These are phyloP conservation scores for Pyralis farinalis DNA, from an alignment of 2,888 invertebrate species.

Conservation along the genomic window DNA sequence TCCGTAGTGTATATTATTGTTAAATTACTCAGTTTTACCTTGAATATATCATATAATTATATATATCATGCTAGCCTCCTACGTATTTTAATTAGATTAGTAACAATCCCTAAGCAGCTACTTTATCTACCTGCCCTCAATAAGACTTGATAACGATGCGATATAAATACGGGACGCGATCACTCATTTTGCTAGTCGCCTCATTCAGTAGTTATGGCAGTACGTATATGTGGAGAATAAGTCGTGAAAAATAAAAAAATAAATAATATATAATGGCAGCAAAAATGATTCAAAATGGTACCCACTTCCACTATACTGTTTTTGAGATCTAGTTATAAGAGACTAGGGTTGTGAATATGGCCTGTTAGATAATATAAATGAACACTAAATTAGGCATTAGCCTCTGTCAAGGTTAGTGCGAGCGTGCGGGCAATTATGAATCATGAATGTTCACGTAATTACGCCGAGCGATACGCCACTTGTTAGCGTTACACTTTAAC, in stretches of 20 bases:
- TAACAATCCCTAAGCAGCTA: constrained; percentile 10
- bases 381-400: constrained; percentile 1
- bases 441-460: constrained; percentile 2
- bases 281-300: too few species aligned
- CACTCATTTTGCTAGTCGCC: neutral
- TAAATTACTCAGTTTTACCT: neutral
- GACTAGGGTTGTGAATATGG: neutral
- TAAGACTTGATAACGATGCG: neutral
- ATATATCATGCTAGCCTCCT: constrained; percentile 13
- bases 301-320: too few species aligned
- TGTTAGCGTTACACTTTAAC: too few species aligned
- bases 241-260: too few species aligned
- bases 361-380: constrained; percentile 1
- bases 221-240: too few species aligned
- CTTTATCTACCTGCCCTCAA: neutral
- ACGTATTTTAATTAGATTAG: constrained; percentile 8
- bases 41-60: neutral
- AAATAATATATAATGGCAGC: too few species aligned
- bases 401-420: constrained; percentile 1
- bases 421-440: neutral
- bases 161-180: neutral
- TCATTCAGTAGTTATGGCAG: too few species aligned
- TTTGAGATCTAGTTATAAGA: too few species aligned
- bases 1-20: neutral
- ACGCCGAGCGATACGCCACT: too few species aligned